Conservation (phyloP, 2,888 invertebrate genomes). For the Polydrusus pterygomalis region DNA sequence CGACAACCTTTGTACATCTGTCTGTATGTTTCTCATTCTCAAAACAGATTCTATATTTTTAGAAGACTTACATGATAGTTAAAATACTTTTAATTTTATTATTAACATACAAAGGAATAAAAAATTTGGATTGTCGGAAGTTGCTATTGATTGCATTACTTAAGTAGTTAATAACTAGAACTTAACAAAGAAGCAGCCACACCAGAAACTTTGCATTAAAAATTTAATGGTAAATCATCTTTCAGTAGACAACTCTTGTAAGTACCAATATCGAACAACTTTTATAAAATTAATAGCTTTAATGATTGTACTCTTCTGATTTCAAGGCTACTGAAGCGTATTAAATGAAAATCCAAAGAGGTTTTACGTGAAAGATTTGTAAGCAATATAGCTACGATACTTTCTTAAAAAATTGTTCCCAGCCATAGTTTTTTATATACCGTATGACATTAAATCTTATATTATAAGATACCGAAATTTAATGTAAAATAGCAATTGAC, state of each 20-base stretch:
- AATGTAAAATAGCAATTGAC: too few relatives aligned
- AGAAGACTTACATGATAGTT: too few relatives aligned
- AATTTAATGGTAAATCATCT: slow-evolving; percentile 14
- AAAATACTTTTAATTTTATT: too few relatives aligned
- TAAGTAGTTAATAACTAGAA: background rate
- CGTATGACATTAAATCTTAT: too few relatives aligned
- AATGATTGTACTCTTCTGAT: slow-evolving; percentile 40
- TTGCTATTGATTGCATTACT: background rate
- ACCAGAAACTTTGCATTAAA: slow-evolving; percentile 10
- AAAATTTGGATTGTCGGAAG: too few relatives aligned
- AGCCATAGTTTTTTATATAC: too few relatives aligned
- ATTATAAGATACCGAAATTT: too few relatives aligned
- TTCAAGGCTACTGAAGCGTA: slow-evolving; percentile 45
- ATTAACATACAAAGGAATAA: too few relatives aligned
- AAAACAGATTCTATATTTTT: too few relatives aligned
- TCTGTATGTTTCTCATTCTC: too few relatives aligned
- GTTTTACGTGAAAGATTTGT: background rate
- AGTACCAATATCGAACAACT: slow-evolving; percentile 39
- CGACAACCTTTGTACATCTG: background rate
- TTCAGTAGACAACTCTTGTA: slow-evolving; percentile 27
- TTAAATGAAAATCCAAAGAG: slow-evolving; percentile 8
- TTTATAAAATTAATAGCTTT: slow-evolving; percentile 43
- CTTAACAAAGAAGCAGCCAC: slow-evolving; percentile 5
- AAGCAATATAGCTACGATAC: background rate
- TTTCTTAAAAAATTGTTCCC: background rate